Percentiles rank a stretch among this genome's conserved stretches.
These are phyloP conservation scores for Lepus europaeus DNA, from an alignment of 2,113 vertebrate species.

Conservation along the genomic window DNA sequence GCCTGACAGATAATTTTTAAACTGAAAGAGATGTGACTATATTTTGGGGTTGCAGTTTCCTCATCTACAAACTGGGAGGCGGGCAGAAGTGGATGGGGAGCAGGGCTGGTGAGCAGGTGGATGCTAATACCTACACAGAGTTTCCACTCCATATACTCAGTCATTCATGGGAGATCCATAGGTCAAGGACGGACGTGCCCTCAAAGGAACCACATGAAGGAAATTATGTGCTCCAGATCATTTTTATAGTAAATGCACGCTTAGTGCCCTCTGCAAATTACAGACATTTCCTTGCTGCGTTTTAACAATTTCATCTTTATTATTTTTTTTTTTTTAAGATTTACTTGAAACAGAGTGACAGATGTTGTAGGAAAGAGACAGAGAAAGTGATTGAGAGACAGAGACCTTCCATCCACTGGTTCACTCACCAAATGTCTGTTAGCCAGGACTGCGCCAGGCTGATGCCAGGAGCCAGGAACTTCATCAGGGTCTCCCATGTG, in stretches of 20 bases:
- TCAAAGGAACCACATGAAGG: not conserved
- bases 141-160: not conserved
- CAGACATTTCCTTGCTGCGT: not conserved
- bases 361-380: too few species aligned
- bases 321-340: too few species aligned
- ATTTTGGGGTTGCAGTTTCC: not conserved
- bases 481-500: too few species aligned
- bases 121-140: not conserved
- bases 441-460: too few species aligned
- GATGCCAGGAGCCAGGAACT: too few species aligned
- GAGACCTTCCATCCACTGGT: too few species aligned
- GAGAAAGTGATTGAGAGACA: too few species aligned
- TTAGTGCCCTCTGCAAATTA: not conserved
- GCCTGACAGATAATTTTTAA: not conserved
- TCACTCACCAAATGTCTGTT: too few species aligned
- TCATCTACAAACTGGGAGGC: not conserved
- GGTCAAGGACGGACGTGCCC: not conserved
- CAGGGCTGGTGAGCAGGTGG: not conserved
- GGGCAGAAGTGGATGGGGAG: not conserved
- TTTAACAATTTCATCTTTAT: constrained; percentile 26
- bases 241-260: not conserved
- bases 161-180: not conserved
- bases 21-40: not conserved
- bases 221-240: not conserved
- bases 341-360: too few species aligned